Base-by-base conservation (phyloP, 2,888 invertebrate genomes). In the Hoplodrina blanda region DNA sequence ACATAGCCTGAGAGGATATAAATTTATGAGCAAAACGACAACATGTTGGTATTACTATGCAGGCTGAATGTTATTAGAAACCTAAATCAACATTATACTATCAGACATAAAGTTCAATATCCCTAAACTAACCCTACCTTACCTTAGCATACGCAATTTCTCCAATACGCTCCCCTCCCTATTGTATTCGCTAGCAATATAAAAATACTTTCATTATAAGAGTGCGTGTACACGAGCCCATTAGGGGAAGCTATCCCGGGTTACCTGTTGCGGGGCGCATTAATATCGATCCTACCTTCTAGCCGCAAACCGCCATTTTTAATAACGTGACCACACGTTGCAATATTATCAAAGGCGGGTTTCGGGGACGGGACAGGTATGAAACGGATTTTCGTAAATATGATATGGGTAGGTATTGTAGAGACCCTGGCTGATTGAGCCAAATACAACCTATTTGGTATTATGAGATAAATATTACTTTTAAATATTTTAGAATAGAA, bases 211-310 rank as follows among this genome's bases (percentile, higher is more conserved):
- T 81, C 65, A 79, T 85, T 83, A 74, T 64, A 56, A 63, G 67
- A 50, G 46, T 62, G 68, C 78, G 71, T 73, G 52, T 66, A 77
- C 74, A 73, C 64, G 59, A 44, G 37, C n/a, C 78, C 75, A 84
- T 86, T 84, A 80, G 73, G 78, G 71, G 41, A 60, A 37, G 49
- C 59, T 52, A 62, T 64, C 63, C 80, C 68, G 20, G 56, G 72
- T 71, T 82, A 89, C 89, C 88, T 89, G 89, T 89, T 89, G 89
- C 84, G 80, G 60, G 70, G 62, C 80, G 75, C 82, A 84, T 84
- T 79, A 73, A 77, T 86, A 89, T 89, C 83, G 88, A 89, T 83
- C 83, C 73, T 56, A 50, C 69, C 44, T 60, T 20, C 37, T 52
- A 54, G 44, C 67, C 63, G 8, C 62, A 62, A 69, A 59, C 53